Percentiles rank a stretch among this genome's conserved stretches.
These are phyloP conservation scores for Mnemiopsis leidyi DNA, from an alignment of 37 sponge, comb jelly and placozoan species.

Conservation along the genomic window DNA sequence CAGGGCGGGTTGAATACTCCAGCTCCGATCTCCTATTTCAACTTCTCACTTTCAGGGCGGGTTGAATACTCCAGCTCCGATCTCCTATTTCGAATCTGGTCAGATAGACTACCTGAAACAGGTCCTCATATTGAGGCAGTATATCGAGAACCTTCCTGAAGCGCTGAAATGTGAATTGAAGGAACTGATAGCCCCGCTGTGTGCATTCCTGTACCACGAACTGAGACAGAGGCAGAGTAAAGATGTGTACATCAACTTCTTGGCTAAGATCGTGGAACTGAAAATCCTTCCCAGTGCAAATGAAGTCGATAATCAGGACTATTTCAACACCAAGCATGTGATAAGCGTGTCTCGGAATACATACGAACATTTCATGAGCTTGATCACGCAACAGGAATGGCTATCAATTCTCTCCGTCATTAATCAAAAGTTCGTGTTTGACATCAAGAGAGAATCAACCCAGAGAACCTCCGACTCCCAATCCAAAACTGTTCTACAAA, in stretches of 20 bases:
- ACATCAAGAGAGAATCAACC: slow-evolving; percentile 33
- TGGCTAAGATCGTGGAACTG: slow-evolving; percentile 27
- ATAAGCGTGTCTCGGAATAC: background rate
- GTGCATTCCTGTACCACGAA: slow-evolving; percentile 46
- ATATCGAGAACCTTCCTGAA: slow-evolving; percentile 41
- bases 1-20: background rate
- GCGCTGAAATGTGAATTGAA: background rate
- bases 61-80: slow-evolving; percentile 3
- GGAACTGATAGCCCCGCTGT: slow-evolving; percentile 14
- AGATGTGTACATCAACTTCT: slow-evolving; percentile 47
- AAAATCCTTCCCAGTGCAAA: slow-evolving; percentile 42
- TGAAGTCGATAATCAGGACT: slow-evolving; percentile 36
- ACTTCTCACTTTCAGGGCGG: slow-evolving; percentile 38
- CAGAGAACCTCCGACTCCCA: background rate
- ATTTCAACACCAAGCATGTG: slow-evolving; percentile 60
- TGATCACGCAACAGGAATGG: slow-evolving; percentile 50
- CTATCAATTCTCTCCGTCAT: slow-evolving; percentile 41
- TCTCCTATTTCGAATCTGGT: slow-evolving; percentile 56
- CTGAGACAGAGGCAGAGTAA: slow-evolving; percentile 51
- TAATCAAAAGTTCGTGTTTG: slow-evolving; percentile 63
- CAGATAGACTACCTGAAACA: slow-evolving; percentile 51
- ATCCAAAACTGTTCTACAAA: slow-evolving; percentile 19
- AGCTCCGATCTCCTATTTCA: too few species aligned
- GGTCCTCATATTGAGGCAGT: background rate
- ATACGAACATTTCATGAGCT: slow-evolving; percentile 5